Base-by-base conservation (phyloP, 2,888 invertebrate genomes). In the Rhagonycha lutea region DNA sequence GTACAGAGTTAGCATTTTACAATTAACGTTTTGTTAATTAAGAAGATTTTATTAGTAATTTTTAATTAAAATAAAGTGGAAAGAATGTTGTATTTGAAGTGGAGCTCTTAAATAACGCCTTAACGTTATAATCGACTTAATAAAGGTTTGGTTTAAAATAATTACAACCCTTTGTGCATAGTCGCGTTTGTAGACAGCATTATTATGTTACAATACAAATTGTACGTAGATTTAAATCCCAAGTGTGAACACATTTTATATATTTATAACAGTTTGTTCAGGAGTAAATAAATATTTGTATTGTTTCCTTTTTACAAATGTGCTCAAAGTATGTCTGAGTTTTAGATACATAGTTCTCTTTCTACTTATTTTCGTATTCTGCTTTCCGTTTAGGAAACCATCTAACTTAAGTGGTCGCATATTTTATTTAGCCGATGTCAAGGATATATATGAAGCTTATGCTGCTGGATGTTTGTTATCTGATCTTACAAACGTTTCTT, bases 361-460 rank as follows among this genome's bases (percentile, higher is more conserved):
- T 73, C 63, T 73, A 73, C 69, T 63, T 73, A 69, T 74, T 70
- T 68, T 74, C 71, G 63, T 62, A 74, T 75, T 69, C 72, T 68
- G 63, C 68, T 72, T 76, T 72, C 70, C 76, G 76, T 73, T 76
- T 73, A 76, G 76, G 73, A 75, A 76, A 67, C 68, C 75, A 72
- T 76, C 68, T 61, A 73, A 23, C 61, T 73, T 76, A 76, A 76
- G 73, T 73, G 72, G 73, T 68, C 70, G 70, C 73, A 76, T 76
- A 76, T 76, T 76, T 76, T 76, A 70, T 73, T 76, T 73, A 70
- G 32, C 11, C 62, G 68, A 68, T 74, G 69, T 61, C 70, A 47
- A 70, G 70, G 70, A 74, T 65, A 65, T 65, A 70, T 67, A 68
- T 74, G 65, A 68, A 61, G 74, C 74, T 74, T 74, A 74, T 74